These are phyloP conservation scores for Halcyon malimbica DNA, from an alignment of 2,113 vertebrate species.

Conservation along the genomic window DNA sequence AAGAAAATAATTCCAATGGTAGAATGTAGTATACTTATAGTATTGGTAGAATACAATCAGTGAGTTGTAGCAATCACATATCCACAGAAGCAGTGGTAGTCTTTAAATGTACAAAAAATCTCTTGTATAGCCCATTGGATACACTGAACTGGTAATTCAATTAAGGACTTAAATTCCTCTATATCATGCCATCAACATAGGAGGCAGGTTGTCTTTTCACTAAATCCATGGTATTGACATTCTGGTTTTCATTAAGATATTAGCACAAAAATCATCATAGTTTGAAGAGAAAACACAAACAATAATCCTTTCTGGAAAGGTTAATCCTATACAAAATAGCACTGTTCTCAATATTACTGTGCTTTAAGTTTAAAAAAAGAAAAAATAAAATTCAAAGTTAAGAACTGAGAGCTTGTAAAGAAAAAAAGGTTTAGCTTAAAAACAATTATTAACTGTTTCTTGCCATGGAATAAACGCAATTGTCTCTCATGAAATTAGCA, in stretches of 20 bases:
- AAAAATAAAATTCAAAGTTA: neutral
- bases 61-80: neutral
- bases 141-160: neutral
- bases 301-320: neutral
- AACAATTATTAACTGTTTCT: neutral
- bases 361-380: neutral
- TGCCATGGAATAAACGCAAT: neutral
- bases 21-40: neutral
- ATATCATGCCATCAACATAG: neutral
- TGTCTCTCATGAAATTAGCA: neutral
- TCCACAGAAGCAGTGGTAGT: neutral
- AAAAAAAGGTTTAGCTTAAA: neutral
- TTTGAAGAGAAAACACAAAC: neutral
- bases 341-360: neutral
- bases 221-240: neutral
- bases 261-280: neutral
- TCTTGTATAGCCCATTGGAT: neutral
- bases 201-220: neutral
- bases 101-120: neutral
- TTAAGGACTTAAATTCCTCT: neutral
- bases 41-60: neutral
- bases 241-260: neutral
- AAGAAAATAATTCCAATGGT: neutral
- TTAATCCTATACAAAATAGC: neutral
- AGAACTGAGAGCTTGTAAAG: neutral